Conservation (phyloP, 2,113 vertebrate species). For the Danio rerio region DNA sequence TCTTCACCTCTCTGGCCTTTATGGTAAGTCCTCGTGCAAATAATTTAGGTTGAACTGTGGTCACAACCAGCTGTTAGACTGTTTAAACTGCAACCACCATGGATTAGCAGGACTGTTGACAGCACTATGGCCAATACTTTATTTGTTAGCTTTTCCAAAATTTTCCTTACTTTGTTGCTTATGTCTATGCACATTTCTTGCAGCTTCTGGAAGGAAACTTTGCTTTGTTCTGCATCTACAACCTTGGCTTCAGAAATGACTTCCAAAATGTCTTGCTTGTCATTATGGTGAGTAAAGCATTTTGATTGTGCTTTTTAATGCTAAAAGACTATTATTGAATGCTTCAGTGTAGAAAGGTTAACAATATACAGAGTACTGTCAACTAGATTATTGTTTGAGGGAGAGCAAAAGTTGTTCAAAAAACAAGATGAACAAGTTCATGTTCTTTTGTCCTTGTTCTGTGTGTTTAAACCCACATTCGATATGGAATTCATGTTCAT, state of each 20-base stretch:
- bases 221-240: conserved; percentile 91
- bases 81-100: not conserved
- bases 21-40: conserved; percentile 79
- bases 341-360: not conserved
- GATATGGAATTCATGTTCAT: not conserved
- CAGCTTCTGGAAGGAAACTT: conserved; percentile 97
- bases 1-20: conserved; percentile 94
- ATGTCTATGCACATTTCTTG: not conserved
- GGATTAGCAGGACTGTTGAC: too few species aligned
- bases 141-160: conserved; percentile 20
- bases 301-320: not conserved
- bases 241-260: conserved; percentile 87
- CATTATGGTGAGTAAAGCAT: conserved; percentile 86
- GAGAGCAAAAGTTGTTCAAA: not conserved
- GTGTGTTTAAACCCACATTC: not conserved
- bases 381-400: not conserved
- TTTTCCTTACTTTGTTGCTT: conserved; percentile 13
- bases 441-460: not conserved
- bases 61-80: not conserved
- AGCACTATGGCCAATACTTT: conserved; percentile 9
- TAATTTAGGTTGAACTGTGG: not conserved
- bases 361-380: not conserved
- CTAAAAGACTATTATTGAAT: not conserved
- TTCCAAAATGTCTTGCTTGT: conserved; percentile 95
- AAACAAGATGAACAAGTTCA: not conserved